phyloP scores from a whole-genome alignment of 1,140 invertebrate genomes.

The Theocolax elegans region DNA sequence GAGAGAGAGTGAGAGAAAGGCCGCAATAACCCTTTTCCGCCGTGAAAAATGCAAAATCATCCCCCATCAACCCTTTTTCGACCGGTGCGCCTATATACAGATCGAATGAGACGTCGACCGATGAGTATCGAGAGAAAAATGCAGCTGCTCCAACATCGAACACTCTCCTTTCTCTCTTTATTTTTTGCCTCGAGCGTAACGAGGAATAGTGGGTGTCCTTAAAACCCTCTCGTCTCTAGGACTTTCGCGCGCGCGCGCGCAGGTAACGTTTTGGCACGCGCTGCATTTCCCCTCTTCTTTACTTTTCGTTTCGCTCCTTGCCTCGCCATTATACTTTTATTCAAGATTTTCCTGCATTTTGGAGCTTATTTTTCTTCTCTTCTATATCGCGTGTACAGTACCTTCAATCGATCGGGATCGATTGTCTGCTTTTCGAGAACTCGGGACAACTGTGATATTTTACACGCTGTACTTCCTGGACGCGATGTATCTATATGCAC shows the following conservation, averaged over 20 bases:
- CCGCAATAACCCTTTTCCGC: not conserved
- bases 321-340: too few species aligned
- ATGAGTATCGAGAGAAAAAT: conserved; percentile 8
- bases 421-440: too few species aligned
- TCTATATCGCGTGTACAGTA: too few species aligned
- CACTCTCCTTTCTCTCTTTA: too few species aligned
- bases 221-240: not conserved
- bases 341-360: too few species aligned
- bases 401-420: too few species aligned
- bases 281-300: not conserved
- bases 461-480: too few species aligned
- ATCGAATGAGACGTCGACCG: conserved; percentile 9
- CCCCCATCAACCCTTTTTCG: conserved; percentile 23
- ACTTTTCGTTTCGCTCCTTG: not conserved
- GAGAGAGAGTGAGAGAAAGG: not conserved
- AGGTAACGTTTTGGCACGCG: conserved; percentile 36
- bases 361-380: too few species aligned
- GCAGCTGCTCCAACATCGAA: conserved; percentile 25
- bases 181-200: not conserved
- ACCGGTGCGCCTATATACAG: not conserved
- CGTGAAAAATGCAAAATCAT: conserved; percentile 35
- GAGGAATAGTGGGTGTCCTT: too few species aligned
- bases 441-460: too few species aligned
- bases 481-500: too few species aligned
- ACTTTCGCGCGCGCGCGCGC: not conserved